These are phyloP conservation scores for Zapus hudsonius DNA, from an alignment of 2,113 vertebrate genomes.

Conservation along the genomic window DNA sequence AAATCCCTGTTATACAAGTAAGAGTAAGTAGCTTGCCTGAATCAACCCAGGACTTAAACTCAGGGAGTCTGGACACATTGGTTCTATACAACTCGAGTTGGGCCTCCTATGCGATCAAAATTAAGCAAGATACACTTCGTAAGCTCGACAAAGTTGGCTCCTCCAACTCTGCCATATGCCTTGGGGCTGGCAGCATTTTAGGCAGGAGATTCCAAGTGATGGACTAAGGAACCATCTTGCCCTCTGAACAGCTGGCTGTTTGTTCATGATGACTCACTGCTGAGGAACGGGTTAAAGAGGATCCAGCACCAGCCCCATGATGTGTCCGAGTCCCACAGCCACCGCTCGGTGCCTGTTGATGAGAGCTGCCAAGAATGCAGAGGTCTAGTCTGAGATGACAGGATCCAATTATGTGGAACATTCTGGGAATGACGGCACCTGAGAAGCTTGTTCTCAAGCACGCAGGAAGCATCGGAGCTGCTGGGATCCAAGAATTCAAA, in stretches of 20 bases:
- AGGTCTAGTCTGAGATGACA: slow-evolving; percentile 11
- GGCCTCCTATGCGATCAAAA: background rate
- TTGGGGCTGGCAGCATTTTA: background rate
- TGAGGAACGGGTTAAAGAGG: slow-evolving; percentile 23
- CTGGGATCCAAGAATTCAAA: slow-evolving; percentile 31
- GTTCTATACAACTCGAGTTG: background rate
- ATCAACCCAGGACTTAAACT: slow-evolving; percentile 1
- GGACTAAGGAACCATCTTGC: background rate
- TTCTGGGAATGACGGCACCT: slow-evolving; percentile 3
- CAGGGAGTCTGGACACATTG: background rate
- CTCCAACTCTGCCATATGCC: background rate
- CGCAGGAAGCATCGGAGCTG: slow-evolving; percentile 44
- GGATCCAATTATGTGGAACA: slow-evolving; percentile 13
- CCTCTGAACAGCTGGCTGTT: slow-evolving; percentile 12
- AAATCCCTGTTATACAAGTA: background rate
- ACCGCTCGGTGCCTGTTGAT: background rate
- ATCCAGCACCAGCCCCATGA: background rate
- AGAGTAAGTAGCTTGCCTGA: background rate
- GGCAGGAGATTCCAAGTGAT: background rate
- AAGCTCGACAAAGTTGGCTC: background rate
- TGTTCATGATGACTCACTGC: slow-evolving; percentile 51
- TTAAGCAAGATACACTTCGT: background rate
- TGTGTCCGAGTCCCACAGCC: background rate
- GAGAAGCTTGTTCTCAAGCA: slow-evolving; percentile 22
- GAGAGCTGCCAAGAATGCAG: slow-evolving; percentile 41